Evolutionary conservation across 2,797 vertebrate genomes (phyloP).

Genomic region (Discoglossus pictus): DNA sequence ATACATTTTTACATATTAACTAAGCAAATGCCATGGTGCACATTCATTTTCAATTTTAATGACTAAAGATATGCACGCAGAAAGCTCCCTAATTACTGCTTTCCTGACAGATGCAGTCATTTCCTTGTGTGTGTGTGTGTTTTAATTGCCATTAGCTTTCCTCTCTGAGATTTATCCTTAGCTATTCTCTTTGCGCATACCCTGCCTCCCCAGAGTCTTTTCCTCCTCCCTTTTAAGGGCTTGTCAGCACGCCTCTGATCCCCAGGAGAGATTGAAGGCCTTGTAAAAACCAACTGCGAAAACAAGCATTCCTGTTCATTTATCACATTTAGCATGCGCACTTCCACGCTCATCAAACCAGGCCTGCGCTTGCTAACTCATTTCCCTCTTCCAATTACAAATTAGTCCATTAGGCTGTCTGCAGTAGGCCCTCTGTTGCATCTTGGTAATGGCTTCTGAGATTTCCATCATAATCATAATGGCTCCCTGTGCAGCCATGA

Average conservation of each 20-base stretch:
- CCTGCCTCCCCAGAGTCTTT: conserved; percentile 70
- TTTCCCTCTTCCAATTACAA: conserved; percentile 99
- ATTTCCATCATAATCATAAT: conserved; percentile 99
- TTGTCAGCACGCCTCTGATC: conserved; percentile 73
- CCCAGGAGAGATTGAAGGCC: conserved; percentile 74
- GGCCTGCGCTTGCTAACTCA: conserved; percentile 88
- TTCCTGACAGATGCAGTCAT: conserved; percentile 72
- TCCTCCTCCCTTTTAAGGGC: conserved; percentile 69
- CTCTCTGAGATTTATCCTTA: conserved; percentile 77
- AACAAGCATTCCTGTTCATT: conserved; percentile 87
- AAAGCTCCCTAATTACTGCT: conserved; percentile 77
- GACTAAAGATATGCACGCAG: conserved; percentile 71
- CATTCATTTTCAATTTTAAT: conserved; percentile 67
- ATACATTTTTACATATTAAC: conserved; percentile 52
- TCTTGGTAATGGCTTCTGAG: conserved; percentile 99
- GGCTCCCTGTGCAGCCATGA: conserved; percentile 97
- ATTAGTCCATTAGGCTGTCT: conserved; percentile 99
- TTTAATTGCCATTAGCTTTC: conserved; percentile 75
- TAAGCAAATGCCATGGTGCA: conserved; percentile 54
- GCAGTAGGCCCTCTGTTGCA: conserved; percentile 95
- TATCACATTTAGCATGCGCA: conserved; percentile 89
- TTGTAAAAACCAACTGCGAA: conserved; percentile 80
- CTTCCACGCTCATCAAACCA: conserved; percentile 88
- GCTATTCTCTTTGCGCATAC: conserved; percentile 73
- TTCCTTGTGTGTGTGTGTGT: conserved; percentile 63